A percentile compares a stretch with the other conserved stretches of the same genome.
Conservation (phyloP, 2,113 vertebrate genomes). For the Ranitomeya imitator region DNA sequence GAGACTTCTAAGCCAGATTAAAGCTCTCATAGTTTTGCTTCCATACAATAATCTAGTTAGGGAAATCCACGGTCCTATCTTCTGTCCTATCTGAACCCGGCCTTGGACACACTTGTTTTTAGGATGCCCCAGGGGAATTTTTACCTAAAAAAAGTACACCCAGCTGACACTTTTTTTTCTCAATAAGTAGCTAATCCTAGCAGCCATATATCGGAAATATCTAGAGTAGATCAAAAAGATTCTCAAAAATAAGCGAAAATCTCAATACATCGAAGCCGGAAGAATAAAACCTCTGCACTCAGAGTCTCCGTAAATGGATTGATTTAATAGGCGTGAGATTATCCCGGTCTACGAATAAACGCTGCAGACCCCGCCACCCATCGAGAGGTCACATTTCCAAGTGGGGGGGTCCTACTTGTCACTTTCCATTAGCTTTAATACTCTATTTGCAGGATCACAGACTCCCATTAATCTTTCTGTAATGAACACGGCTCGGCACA, state of each 20-base stretch:
- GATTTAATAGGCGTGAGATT: conserved; percentile 11
- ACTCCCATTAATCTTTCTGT: conserved; percentile 53
- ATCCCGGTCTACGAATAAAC: neutral
- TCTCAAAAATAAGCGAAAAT: neutral
- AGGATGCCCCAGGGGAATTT: neutral
- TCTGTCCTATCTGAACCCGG: neutral
- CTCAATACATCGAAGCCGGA: neutral
- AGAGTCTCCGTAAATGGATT: neutral
- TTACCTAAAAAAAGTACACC: neutral
- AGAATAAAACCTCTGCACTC: neutral
- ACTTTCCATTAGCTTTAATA: conserved; percentile 48
- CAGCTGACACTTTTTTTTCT: neutral
- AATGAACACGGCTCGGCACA: conserved; percentile 50
- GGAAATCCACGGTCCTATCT: too few species aligned
- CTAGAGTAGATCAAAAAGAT: neutral
- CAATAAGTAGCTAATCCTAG: neutral
- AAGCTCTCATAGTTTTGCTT: too few species aligned
- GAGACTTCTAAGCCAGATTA: too few species aligned
- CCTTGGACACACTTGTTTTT: neutral
- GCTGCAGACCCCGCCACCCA: neutral
- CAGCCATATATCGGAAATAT: too few species aligned
- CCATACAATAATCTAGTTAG: too few species aligned
- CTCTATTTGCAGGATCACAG: conserved; percentile 48
- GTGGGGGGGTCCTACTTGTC: conserved; percentile 8
- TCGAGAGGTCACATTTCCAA: conserved; percentile 19